A percentile compares a stretch with the other conserved stretches of the same genome.
Conservation (phyloP, 1,140 invertebrate species). For the Bombus confusus region DNA sequence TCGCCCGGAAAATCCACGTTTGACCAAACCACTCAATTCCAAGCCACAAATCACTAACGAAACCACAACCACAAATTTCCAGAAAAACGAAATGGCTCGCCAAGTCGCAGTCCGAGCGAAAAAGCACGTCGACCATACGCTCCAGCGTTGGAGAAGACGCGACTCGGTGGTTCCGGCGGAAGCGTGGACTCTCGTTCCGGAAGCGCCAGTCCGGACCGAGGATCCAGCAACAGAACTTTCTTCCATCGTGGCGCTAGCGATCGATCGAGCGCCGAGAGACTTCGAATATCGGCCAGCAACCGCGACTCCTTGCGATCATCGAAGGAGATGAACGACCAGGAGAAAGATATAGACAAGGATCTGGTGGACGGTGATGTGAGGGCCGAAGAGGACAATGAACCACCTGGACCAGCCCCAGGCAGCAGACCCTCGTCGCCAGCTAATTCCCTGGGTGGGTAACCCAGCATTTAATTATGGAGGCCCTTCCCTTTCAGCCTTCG, state of each 20-base stretch:
- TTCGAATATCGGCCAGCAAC: constrained; percentile 77
- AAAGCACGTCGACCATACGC: constrained; percentile 75
- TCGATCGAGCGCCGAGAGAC: constrained; percentile 74
- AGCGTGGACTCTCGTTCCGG: constrained; percentile 79
- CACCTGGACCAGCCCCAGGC: constrained; percentile 79
- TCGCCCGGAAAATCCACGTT: no score
- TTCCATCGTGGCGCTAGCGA: constrained; percentile 75
- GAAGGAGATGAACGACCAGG: constrained; percentile 75
- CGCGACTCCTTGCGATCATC: constrained; percentile 71
- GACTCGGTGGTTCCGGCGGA: constrained; percentile 77
- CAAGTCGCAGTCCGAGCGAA: constrained; percentile 77
- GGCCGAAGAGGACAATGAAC: constrained; percentile 80
- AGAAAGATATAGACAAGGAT: constrained; percentile 75
- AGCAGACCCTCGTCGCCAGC: constrained; percentile 80
- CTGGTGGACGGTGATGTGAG: constrained; percentile 77
- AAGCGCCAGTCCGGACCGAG: constrained; percentile 79
- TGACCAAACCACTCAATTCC: no score
- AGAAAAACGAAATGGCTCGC: constrained; percentile 77
- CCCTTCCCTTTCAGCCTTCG: constrained; percentile 52
- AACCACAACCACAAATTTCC: constrained; percentile 2
- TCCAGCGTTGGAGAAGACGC: constrained; percentile 77
- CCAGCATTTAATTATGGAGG: constrained; percentile 69
- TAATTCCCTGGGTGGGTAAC: constrained; percentile 75
- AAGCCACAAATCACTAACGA: neutral
- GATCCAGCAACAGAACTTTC: constrained; percentile 64